These are phyloP conservation scores for Halichondria panicea DNA, from an alignment of 37 sponge, comb jelly and placozoan species.

Conservation along the genomic window DNA sequence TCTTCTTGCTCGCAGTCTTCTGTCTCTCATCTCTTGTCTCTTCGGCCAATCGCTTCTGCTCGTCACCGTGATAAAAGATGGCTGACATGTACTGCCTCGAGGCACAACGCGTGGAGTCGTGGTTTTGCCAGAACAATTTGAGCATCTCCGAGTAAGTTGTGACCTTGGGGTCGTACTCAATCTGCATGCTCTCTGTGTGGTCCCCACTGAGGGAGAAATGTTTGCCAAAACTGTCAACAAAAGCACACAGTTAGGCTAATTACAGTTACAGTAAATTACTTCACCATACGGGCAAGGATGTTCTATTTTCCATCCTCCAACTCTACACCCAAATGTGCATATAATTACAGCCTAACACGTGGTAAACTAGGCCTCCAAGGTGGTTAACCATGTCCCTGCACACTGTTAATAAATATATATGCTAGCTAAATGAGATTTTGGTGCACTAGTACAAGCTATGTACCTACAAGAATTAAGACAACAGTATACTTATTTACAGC, in stretches of 20 bases:
- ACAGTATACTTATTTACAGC: too few relatives aligned
- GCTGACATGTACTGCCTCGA: constrained; percentile 98
- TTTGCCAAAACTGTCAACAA: constrained; percentile 44
- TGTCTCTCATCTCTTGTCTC: constrained; percentile 77
- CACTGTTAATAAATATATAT: too few relatives aligned
- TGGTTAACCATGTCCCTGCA: too few relatives aligned
- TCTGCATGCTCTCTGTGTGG: constrained; percentile 94
- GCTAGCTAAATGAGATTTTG: too few relatives aligned
- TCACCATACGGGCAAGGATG: too few relatives aligned
- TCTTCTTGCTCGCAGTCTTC: constrained; percentile 61
- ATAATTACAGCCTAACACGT: too few relatives aligned
- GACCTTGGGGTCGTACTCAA: constrained; percentile 74
- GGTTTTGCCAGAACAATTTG: constrained; percentile 92
- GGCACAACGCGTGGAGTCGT: constrained; percentile 82
- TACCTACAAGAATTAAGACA: too few relatives aligned
- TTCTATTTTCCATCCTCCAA: too few relatives aligned
- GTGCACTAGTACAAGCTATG: too few relatives aligned
- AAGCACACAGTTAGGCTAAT: not conserved
- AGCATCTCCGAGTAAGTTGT: constrained; percentile 71
- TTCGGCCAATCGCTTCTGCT: constrained; percentile 82
- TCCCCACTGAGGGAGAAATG: constrained; percentile 88
- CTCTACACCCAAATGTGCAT: too few relatives aligned
- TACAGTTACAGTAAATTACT: too few relatives aligned
- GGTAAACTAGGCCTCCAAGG: too few relatives aligned
- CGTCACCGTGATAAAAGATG: constrained; percentile 87